Evolutionary conservation across 1,140 invertebrate genomes (phyloP), one percentile per base, ranked within the genome.

Genomic region (Oryctes rhinoceros): DNA sequence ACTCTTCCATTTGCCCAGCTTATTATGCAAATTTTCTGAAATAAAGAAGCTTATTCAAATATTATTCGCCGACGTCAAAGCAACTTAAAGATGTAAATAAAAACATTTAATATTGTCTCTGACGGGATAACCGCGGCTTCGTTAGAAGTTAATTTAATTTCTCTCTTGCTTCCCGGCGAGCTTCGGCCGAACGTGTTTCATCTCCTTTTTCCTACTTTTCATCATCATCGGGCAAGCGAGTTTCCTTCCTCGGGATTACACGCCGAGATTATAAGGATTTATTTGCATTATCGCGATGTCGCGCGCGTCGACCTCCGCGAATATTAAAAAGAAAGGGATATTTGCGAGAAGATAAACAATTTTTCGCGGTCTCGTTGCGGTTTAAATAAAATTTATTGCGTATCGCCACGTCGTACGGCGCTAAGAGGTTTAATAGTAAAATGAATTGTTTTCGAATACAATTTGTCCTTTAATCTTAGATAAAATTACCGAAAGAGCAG

Each of bases 91-190:
- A 82, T 83, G 83, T 81, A 84, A 84, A 85, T 83, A 85, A 85
- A 85, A 85, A 84, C 83, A 84, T 85, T 84, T 85, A 83, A 85
- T 85, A 85, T 85, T 83, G 83, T 83, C 81, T 82, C 83, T 84
- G 83, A 81, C 82, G 80, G 81, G 84, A 85, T 85, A 85, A 85
- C 83, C 83, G 82, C 80, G 83, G 84, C 84, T 84, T 85, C 83
- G 82, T 85, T 85, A 85, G 71, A 76, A 79, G 82, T 82, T 85
- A 84, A 85, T 80, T 85, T 83, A 83, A 85, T 85, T 85, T 78
- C 78, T 82, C 65, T 39, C 75, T 77, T 49, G 78, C 65, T 71
- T 80, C 65, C 20, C 80, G 59, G 20, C 79, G 13, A 79, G 35
- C 15, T 49, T 15, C 37, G n/a, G 48, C 13, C 20, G 20, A 44